phyloP scores from a whole-genome alignment of 2,797 vertebrate genomes.

The Hyperoplus lanceolatus region DNA sequence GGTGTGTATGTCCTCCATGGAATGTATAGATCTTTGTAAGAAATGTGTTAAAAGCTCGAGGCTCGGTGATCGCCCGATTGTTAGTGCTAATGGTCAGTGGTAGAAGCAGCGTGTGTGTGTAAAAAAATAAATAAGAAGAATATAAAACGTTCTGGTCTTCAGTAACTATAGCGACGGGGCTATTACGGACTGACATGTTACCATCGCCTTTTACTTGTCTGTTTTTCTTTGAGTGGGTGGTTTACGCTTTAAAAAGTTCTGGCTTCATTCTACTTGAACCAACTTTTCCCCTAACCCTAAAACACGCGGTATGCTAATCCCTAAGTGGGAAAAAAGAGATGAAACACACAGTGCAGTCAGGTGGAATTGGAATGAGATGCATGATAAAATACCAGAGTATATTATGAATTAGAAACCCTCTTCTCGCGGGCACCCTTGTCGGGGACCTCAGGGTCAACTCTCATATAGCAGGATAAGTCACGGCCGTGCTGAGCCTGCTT shows the following conservation, averaged over 20 bases:
- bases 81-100: constrained; percentile 62
- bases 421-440: constrained; percentile 7
- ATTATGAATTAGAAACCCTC: constrained; percentile 34
- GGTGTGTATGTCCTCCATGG: neutral
- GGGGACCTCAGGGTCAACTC: constrained; percentile 26
- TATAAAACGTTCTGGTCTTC: constrained; percentile 15
- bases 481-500: constrained; percentile 43
- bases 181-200: constrained; percentile 67
- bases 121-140: constrained; percentile 42
- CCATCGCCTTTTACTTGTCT: constrained; percentile 31
- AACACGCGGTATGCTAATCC: constrained; percentile 30
- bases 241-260: constrained; percentile 51
- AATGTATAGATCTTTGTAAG: constrained; percentile 32
- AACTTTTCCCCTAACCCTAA: constrained; percentile 42
- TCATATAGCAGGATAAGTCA: constrained; percentile 8
- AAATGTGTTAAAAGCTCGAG: constrained; percentile 42
- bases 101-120: constrained; percentile 47
- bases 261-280: constrained; percentile 24
- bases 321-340: constrained; percentile 9
- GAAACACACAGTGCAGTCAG: neutral
- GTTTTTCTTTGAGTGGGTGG: constrained; percentile 60
- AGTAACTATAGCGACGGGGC: constrained; percentile 76
- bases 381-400: constrained; percentile 16
- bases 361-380: constrained; percentile 12
- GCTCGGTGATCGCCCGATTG: constrained; percentile 40